Base-by-base conservation (phyloP, 2,888 invertebrate species). In the Argyresthia goedartella region DNA sequence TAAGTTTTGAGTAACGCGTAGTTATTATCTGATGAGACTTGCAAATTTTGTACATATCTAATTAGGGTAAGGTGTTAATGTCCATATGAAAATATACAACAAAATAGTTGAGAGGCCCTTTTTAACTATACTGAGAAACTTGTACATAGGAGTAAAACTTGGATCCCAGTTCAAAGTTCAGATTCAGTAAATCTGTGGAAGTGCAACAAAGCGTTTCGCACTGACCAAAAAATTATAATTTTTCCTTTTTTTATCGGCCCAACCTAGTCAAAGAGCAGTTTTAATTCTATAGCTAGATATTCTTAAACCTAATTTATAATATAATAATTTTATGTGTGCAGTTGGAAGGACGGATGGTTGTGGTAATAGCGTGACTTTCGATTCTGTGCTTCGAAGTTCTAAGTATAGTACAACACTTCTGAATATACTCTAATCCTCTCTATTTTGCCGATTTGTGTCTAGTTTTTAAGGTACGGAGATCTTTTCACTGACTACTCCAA, bases 21-120 rank as follows among this genome's bases (percentile, higher is more conserved):
- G 73, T 67, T 76, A 71, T 74, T 73, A 72, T 76, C 74, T 74
- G 64, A 80, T 73, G 81, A 81, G 82, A 85, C 84, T 82, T 80
- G 73, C 75, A 78, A 76, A 74, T 75, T 79, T 67, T 85, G 86
- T 85, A 85, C 81, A 86, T 86, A 85, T 84, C 81, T 84, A 69
- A n/a, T 68, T 85, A 85, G 85, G 71, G 56, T 85, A 82, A 82
- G 81, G 63, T 62, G 64, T 72, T 73, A 70, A 64, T 64, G 11
- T 35, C 45, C 36, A 49, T 44, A 6, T 13, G n/a, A 35, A 25
- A 45, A 39, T 50, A 43, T 51, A 54, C 14, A 44, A 44, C 2
- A 8, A 25, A 34, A 47, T 15, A 48, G 48, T 48, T 15, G 13
- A 36, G 36, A 14, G 16, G 35, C 35, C 48, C 34, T 13, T 47